phyloP scores from a whole-genome alignment of 2,797 vertebrate species.

The Spinus olivaceus region DNA sequence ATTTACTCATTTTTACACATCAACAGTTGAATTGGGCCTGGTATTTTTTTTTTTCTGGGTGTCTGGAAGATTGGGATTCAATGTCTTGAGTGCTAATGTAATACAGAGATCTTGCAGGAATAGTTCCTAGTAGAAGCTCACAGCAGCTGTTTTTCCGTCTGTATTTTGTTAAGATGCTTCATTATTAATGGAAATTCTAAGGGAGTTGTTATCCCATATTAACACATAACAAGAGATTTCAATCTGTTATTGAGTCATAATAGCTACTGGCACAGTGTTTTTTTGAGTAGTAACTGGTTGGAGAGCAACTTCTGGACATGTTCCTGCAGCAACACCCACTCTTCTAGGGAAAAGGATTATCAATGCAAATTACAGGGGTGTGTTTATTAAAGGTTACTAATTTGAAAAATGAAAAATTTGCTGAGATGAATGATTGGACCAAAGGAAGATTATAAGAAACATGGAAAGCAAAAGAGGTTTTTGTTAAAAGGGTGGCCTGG shows the following conservation, averaged over 20 bases:
- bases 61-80: background rate
- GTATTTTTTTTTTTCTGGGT: background rate
- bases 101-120: background rate
- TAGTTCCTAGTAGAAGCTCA: background rate
- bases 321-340: slow-evolving; percentile 65
- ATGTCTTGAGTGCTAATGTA: background rate
- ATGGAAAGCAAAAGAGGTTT: background rate
- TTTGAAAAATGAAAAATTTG: slow-evolving; percentile 63
- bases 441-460: background rate
- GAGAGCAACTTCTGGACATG: slow-evolving; percentile 54
- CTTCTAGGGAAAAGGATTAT: slow-evolving; percentile 68
- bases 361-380: slow-evolving; percentile 68
- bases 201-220: slow-evolving; percentile 21
- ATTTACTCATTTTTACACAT: background rate
- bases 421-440: background rate
- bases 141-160: background rate
- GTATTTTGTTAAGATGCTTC: slow-evolving; percentile 17
- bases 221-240: slow-evolving; percentile 39
- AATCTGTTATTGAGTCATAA: slow-evolving; percentile 50
- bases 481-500: background rate
- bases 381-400: slow-evolving; percentile 64
- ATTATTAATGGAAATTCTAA: slow-evolving; percentile 32
- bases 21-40: background rate
- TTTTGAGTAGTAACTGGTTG: slow-evolving; percentile 37
- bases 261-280: slow-evolving; percentile 12